These are phyloP conservation scores for Coecobrya sp. DNA, from an alignment of 2,888 invertebrate species.

Conservation along the genomic window DNA sequence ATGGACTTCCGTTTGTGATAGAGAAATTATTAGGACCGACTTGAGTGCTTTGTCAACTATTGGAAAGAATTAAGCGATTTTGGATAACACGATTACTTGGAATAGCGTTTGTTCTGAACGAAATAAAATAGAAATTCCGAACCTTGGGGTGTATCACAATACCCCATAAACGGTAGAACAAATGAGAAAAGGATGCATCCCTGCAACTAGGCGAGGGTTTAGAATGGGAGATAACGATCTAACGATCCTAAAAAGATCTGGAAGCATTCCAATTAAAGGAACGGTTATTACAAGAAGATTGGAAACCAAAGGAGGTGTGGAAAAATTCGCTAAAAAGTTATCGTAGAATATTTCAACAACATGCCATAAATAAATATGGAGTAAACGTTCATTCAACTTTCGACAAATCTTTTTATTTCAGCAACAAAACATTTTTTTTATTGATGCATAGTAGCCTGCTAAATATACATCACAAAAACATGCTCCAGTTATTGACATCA, in stretches of 20 bases:
- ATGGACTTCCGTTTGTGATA: no score
- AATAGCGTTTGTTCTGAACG: conserved; percentile 20
- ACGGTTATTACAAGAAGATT: not conserved
- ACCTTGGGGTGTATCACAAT: conserved; percentile 58
- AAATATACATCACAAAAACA: conserved; percentile 74
- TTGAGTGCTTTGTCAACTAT: not conserved
- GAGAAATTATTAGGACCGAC: no score
- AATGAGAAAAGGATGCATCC: conserved; percentile 25
- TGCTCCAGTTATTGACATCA: conserved; percentile 57
- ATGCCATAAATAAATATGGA: not conserved
- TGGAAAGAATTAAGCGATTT: not conserved
- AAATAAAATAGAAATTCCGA: conserved; percentile 43
- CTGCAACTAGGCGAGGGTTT: conserved; percentile 43
- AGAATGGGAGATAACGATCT: not conserved
- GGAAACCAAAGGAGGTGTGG: conserved; percentile 59
- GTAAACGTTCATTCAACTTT: not conserved
- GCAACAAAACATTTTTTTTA: conserved; percentile 46
- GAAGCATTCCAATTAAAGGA: conserved; percentile 30
- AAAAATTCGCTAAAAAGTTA: conserved; percentile 1
- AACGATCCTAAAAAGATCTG: not conserved
- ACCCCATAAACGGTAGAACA: conserved; percentile 45
- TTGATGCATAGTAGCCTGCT: conserved; percentile 74
- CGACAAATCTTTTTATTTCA: conserved; percentile 54
- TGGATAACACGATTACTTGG: not conserved
- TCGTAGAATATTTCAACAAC: not conserved